Conservation (phyloP, 1,140 invertebrate genomes). For the Ylistrum balloti region DNA sequence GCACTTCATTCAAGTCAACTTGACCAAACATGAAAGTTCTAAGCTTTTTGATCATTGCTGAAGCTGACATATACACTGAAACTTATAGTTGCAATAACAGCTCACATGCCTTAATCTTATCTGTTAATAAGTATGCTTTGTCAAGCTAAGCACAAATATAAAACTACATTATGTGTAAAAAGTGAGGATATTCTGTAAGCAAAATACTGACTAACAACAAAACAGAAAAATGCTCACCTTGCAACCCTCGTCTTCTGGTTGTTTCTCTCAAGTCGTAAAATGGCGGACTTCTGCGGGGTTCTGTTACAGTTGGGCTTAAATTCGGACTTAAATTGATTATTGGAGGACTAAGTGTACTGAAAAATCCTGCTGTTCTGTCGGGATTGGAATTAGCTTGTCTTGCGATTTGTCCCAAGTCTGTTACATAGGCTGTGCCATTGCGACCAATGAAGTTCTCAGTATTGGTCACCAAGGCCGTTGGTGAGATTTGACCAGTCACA, state of each 20-base stretch:
- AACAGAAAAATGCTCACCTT: conserved; percentile 71
- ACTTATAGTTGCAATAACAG: too few species aligned
- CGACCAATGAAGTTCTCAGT: conserved; percentile 58
- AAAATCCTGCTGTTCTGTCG: conserved; percentile 62
- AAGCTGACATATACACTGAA: too few species aligned
- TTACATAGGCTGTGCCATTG: conserved; percentile 52
- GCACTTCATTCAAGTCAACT: too few species aligned
- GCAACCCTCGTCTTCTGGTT: conserved; percentile 74
- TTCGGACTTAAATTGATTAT: conserved; percentile 82
- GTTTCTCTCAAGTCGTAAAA: conserved; percentile 80
- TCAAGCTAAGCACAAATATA: too few species aligned
- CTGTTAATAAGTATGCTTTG: too few species aligned
- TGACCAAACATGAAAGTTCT: too few species aligned
- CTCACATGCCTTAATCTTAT: too few species aligned
- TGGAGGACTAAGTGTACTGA: conserved; percentile 81
- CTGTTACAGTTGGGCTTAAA: conserved; percentile 77
- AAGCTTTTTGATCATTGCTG: too few species aligned
- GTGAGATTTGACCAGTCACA: conserved; percentile 57
- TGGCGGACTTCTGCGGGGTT: conserved; percentile 77
- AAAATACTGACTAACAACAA: too few species aligned
- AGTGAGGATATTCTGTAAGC: too few species aligned
- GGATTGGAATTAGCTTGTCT: conserved; percentile 40
- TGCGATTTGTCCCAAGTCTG: conserved; percentile 52
- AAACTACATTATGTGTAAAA: too few species aligned
- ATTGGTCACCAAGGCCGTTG: conserved; percentile 48